A percentile compares a stretch with the other conserved stretches of the same genome.
Conservation (phyloP, 2,113 vertebrate species). For the Spea multiplicata region DNA sequence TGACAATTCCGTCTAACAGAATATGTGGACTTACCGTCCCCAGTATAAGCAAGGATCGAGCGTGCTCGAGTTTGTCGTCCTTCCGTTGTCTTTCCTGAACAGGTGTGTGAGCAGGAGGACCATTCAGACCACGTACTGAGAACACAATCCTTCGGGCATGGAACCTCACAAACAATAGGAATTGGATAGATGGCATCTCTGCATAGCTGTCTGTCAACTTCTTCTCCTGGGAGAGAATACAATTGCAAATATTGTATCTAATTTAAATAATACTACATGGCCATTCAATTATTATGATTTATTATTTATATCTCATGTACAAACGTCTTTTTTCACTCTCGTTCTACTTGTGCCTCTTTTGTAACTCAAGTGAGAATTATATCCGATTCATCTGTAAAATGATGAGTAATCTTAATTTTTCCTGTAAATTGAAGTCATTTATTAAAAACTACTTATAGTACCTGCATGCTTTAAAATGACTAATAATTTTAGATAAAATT, state of each 20-base stretch:
- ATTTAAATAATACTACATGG: no score
- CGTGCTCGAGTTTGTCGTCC: constrained; percentile 88
- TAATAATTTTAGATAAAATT: no score
- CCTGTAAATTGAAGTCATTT: no score
- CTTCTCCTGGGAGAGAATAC: constrained; percentile 69
- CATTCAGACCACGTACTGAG: constrained; percentile 88
- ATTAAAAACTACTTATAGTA: no score
- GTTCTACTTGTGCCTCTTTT: no score
- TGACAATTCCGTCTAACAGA: background rate
- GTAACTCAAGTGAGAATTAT: no score
- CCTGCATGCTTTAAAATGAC: no score
- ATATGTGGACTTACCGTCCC: constrained; percentile 78
- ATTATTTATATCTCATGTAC: no score
- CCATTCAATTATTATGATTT: no score
- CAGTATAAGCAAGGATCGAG: constrained; percentile 87
- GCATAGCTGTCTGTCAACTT: constrained; percentile 79
- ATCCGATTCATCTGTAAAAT: no score
- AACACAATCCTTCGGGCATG: constrained; percentile 90
- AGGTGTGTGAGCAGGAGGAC: constrained; percentile 96
- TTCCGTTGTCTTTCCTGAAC: constrained; percentile 93
- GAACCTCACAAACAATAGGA: constrained; percentile 78
- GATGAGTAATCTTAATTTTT: no score
- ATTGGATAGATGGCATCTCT: constrained; percentile 74
- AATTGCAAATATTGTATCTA: background rate
- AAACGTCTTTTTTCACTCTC: no score